phyloP scores from a whole-genome alignment of 2,888 invertebrate species.

The Tribolium freemani region DNA sequence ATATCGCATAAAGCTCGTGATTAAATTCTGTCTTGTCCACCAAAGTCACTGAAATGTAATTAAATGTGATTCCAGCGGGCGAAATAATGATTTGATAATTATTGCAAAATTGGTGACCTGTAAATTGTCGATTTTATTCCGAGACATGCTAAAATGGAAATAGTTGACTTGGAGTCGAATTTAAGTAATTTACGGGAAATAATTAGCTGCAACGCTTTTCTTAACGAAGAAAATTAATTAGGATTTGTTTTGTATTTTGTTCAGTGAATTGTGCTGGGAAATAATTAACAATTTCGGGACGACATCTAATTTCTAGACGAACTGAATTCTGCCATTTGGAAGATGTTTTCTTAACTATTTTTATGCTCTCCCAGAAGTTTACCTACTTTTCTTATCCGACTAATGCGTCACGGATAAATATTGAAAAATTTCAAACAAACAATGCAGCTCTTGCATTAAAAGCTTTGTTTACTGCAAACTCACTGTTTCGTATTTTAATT shows the following conservation, averaged over 20 bases:
- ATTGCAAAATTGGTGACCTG: constrained; percentile 8
- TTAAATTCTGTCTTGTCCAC: not conserved
- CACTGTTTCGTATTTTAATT: too few relatives aligned
- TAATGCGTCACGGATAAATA: not conserved
- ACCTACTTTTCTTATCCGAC: not conserved
- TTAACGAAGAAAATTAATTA: constrained; percentile 12
- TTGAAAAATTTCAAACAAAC: not conserved
- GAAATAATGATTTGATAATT: constrained; percentile 1
- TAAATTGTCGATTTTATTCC: not conserved
- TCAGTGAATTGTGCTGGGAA: not conserved
- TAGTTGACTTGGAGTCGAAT: not conserved
- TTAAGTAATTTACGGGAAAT: not conserved
- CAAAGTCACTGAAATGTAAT: constrained; percentile 13
- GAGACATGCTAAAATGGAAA: too few relatives aligned
- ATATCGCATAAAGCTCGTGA: not conserved
- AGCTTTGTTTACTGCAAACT: not conserved
- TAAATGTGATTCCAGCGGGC: constrained; percentile 20
- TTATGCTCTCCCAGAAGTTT: not conserved
- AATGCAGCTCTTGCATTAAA: not conserved
- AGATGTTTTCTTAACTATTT: not conserved
- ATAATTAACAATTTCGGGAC: not conserved
- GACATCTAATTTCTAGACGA: not conserved
- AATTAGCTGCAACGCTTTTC: constrained; percentile 10
- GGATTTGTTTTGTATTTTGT: constrained; percentile 14
- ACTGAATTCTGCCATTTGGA: not conserved